Evolutionary conservation across 2,888 invertebrate species (phyloP).

Genomic region (Bombylius discolor): DNA sequence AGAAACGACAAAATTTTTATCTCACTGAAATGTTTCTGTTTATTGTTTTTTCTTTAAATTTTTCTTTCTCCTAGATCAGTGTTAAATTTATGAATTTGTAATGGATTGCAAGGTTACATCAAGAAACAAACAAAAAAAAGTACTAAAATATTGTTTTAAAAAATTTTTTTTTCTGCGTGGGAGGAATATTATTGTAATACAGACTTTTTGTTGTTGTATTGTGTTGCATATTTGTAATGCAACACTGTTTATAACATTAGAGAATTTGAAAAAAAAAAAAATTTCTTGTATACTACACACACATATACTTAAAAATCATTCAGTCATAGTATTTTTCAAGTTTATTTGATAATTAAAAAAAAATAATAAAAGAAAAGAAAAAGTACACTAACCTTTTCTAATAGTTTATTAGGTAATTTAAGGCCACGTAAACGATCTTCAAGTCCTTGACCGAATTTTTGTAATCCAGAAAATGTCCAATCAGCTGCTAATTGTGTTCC

Average conservation of each 20-base stretch:
- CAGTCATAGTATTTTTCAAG: no score
- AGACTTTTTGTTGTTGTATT: no score
- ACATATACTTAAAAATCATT: no score
- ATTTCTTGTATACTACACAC: no score
- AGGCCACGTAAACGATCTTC: conserved; percentile 76
- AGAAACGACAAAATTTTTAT: neutral
- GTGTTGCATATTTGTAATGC: no score
- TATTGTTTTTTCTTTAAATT: neutral
- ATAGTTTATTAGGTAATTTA: conserved; percentile 64
- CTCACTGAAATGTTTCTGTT: neutral
- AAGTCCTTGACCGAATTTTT: conserved; percentile 89
- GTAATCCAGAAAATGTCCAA: conserved; percentile 84
- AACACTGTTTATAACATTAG: no score
- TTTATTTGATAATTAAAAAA: no score
- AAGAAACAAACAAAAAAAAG: neutral
- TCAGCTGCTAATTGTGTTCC: conserved; percentile 92
- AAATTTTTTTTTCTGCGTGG: no score
- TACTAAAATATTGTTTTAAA: no score
- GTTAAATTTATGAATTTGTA: neutral
- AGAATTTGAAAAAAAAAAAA: no score
- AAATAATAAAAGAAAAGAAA: no score
- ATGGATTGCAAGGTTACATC: neutral
- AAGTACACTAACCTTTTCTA: conserved; percentile 59
- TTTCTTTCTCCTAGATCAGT: neutral
- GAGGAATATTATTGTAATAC: no score